Base-by-base conservation (phyloP, 2,797 vertebrate genomes). In the Anabacerthia variegaticeps region DNA sequence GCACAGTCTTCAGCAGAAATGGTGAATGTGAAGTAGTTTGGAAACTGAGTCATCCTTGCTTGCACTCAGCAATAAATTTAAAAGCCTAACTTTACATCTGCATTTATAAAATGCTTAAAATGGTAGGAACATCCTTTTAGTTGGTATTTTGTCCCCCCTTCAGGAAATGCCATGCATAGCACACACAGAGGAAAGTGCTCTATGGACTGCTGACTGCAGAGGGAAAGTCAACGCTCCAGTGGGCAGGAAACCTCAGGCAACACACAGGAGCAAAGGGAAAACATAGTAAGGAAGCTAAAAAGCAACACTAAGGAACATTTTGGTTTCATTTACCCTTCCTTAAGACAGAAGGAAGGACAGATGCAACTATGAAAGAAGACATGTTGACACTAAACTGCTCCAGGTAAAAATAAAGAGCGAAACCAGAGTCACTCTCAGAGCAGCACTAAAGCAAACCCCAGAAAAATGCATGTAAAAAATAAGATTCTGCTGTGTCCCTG, bases 121-220 rank as follows among this genome's bases (percentile, higher is more conserved):
- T 4, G 22, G 46, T 21, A 77, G 73, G 52, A 87, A 49, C 36
- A 71, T 73, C 83, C 77, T 52, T 94, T 89, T 66, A 81, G 81
- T 86, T 68, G 76, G 37, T 54, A 76, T 76, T 69, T 73, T 87
- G 52, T 71, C 9, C 49, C 58, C 80, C 8, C 71, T 92, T 93
- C 81, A 86, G 82, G 88, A 95, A 94, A 93, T 76, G 32, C 52
- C 75, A 65, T 2, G 39, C 77, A 80, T 76, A 82, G 81, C 86
- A 82, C 66, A 39, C 22, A 24, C 22, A 41, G 34, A 74, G 32
- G 14, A 49, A 61, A 88, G 48, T 2, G 54, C 66, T 65, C 69
- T 37, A 1, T 4, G 24, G 75, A 51, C 78, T 62, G 43, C 62
- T 27, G 59, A 20, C 34, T 67, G 72, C 6, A 59, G 58, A 43